Evolutionary conservation across 1,140 invertebrate species (phyloP), one percentile per base, ranked within the genome.

Genomic region (Monomorium pharaonis): DNA sequence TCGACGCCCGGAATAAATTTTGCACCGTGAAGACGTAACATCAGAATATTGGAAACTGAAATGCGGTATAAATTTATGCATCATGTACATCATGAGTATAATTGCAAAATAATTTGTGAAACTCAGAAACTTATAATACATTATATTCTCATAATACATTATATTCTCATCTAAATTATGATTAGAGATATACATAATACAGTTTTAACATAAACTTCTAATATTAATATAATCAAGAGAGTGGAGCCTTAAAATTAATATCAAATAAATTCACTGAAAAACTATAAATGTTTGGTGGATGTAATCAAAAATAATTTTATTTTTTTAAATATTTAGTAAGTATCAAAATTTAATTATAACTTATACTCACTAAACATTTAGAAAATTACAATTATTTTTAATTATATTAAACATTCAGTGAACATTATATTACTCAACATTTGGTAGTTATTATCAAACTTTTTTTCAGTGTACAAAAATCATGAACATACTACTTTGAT

Each of bases 41-140:
- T 56, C 37, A 30, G 44, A 30, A 56, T 54, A 54, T 18, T 33
- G n/a, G n/a, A n/a, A n/a, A 54, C 24, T 7, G 14, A 14, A 81
- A n/a, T 58, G 60, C 12, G 18, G 37, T 24, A 56, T n/a, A 56
- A 81, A 70, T 72, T 81, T 81, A 58, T 81, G 24, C 37, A 9
- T 51, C 12, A 44, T 56, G n/a, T n/a, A 65, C 12, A 5, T 24
- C 27, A 49, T 12, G 12, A 37, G 42, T 62, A 58, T 30, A 60
- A 76, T 54, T 9, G 49, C 14, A 37, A 76, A 76, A 44, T 62
- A 27, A 76, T 60, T 76, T 3, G 3, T 30, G 21, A 81, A 58
- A 30, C 72, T 21, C 21, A 58, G 7, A 47, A 72, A 56, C 21
- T 33, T 24, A 21, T 42, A 9, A 42, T n/a, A 21, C 4, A 72